These are phyloP conservation scores for Gadopsis bispinosus DNA, from an alignment of 2,797 vertebrate genomes.

Conservation along the genomic window DNA sequence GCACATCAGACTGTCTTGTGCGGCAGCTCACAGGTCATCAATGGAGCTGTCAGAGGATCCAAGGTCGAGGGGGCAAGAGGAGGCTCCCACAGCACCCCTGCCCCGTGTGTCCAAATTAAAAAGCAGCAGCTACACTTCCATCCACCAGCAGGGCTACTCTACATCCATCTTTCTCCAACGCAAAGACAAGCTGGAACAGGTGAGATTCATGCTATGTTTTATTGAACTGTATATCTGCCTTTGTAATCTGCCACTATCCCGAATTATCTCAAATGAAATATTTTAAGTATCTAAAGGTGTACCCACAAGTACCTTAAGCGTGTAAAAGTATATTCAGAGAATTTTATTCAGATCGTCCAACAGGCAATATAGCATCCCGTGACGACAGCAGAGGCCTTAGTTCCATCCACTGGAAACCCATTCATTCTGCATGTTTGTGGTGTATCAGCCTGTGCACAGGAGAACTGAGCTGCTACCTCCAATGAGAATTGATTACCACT, in stretches of 20 bases:
- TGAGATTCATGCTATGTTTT: slow-evolving; percentile 76
- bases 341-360: not conserved
- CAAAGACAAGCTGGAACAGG: slow-evolving; percentile 89
- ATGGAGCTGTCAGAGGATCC: slow-evolving; percentile 89
- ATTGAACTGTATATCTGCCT: not conserved
- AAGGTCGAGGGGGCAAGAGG: slow-evolving; percentile 83
- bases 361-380: slow-evolving; percentile 7
- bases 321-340: slow-evolving; percentile 1
- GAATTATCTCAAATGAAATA: not conserved
- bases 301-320: not conserved
- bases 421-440: slow-evolving; percentile 43
- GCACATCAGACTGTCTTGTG: slow-evolving; percentile 22
- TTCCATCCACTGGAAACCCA: slow-evolving; percentile 25
- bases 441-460: slow-evolving; percentile 35
- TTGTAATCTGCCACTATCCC: not conserved
- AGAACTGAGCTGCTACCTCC: slow-evolving; percentile 46
- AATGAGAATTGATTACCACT: slow-evolving; percentile 67
- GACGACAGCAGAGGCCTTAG: slow-evolving; percentile 13
- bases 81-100: slow-evolving; percentile 68
- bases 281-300: not conserved
- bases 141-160: slow-evolving; percentile 91
- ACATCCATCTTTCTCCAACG: slow-evolving; percentile 87
- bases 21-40: slow-evolving; percentile 59
- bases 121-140: slow-evolving; percentile 86
- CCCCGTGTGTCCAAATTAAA: slow-evolving; percentile 83